phyloP scores from a whole-genome alignment of 2,888 invertebrate genomes.

The Ypsolopha sequella region DNA sequence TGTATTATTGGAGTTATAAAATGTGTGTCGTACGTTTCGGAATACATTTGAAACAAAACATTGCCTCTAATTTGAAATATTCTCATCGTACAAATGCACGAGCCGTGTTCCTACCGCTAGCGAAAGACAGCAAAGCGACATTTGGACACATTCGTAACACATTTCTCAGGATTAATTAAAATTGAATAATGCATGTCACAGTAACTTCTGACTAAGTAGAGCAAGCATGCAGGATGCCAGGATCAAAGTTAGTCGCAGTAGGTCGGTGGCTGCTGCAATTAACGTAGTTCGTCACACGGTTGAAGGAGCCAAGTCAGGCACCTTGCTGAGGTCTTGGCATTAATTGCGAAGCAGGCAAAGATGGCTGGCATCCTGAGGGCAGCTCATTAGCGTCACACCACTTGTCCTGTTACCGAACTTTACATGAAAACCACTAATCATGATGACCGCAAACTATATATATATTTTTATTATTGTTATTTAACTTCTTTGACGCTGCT shows the following conservation, averaged over 20 bases:
- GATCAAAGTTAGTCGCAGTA: neutral
- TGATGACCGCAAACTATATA: too few species aligned
- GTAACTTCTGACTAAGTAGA: too few species aligned
- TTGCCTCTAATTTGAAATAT: too few species aligned
- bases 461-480: too few species aligned
- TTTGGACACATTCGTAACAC: constrained; percentile 14
- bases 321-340: neutral
- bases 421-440: too few species aligned
- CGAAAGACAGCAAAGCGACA: constrained; percentile 6
- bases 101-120: too few species aligned
- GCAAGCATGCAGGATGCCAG: neutral
- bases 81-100: too few species aligned
- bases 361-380: neutral
- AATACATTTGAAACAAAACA: too few species aligned
- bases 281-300: neutral
- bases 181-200: too few species aligned
- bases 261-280: neutral
- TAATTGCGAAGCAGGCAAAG: constrained; percentile 2
- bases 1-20: too few species aligned
- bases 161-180: too few species aligned
- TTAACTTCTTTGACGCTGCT: neutral
- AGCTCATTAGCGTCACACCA: constrained; percentile 4
- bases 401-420: neutral
- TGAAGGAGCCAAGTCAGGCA: neutral
- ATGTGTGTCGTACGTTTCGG: too few species aligned